These are phyloP conservation scores for Urocitellus parryii DNA, from an alignment of 2,113 vertebrate genomes.

Conservation along the genomic window DNA sequence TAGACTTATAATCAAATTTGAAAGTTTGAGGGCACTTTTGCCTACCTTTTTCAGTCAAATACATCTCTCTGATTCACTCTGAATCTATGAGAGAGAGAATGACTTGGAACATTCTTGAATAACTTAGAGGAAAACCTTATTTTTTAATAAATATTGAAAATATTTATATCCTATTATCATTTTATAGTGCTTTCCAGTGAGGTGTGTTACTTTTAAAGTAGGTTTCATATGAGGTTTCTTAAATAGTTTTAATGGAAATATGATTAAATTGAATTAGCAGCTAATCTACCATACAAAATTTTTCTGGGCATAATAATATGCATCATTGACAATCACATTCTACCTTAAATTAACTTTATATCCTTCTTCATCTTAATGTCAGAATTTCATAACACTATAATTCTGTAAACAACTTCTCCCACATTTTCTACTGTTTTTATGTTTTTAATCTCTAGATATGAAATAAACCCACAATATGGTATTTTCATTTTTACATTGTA, in stretches of 20 bases:
- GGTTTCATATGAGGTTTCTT: not conserved
- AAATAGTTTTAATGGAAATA: slow-evolving; percentile 16
- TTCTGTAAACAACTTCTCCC: not conserved
- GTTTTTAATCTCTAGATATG: not conserved
- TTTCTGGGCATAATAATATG: not conserved
- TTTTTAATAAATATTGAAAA: not conserved
- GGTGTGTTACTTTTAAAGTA: not conserved
- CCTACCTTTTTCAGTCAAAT: not conserved
- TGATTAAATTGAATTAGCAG: not conserved
- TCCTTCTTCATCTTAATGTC: not conserved
- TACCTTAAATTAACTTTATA: not conserved
- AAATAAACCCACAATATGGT: not conserved
- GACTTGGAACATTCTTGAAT: slow-evolving; percentile 27
- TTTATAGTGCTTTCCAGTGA: slow-evolving; percentile 39
- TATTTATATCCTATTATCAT: not conserved
- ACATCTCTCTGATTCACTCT: not conserved
- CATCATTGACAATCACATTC: not conserved
- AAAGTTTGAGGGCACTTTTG: not conserved
- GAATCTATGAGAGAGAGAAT: not conserved
- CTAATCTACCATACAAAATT: not conserved
- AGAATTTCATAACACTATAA: not conserved
- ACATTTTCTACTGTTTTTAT: not conserved
- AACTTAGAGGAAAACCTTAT: not conserved
- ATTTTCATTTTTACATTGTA: not conserved
- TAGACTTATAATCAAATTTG: not conserved